Evolutionary conservation across 2,113 vertebrate species (phyloP).

Genomic region (Serilophus lunatus): DNA sequence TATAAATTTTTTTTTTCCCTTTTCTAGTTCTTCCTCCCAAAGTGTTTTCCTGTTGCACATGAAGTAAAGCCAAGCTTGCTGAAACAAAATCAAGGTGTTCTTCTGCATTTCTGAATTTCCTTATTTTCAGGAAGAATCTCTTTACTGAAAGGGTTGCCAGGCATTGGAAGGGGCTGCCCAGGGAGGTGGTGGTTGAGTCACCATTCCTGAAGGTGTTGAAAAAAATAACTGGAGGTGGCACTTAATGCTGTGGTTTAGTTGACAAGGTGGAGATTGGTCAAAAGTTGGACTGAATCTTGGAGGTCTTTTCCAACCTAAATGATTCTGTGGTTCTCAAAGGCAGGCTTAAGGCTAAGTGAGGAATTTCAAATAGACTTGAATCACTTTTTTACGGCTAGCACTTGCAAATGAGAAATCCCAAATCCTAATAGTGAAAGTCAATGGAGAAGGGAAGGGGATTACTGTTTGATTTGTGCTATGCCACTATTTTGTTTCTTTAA

Average conservation of each 20-base stretch:
- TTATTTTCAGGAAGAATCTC: neutral
- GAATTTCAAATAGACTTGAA: neutral
- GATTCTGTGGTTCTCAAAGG: neutral
- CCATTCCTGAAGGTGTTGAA: neutral
- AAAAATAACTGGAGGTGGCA: neutral
- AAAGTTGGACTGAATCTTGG: neutral
- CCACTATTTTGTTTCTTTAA: neutral
- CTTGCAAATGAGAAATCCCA: neutral
- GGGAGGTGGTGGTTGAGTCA: neutral
- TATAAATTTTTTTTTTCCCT: neutral
- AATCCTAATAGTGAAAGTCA: neutral
- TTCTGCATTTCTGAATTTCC: neutral
- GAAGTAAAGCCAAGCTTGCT: neutral
- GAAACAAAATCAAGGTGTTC: neutral
- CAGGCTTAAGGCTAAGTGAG: neutral
- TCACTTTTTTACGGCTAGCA: neutral
- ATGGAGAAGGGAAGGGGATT: neutral
- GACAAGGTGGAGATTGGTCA: neutral
- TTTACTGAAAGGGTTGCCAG: neutral
- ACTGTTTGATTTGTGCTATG: neutral
- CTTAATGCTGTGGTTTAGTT: neutral
- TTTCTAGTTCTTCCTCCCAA: neutral
- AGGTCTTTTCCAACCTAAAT: neutral
- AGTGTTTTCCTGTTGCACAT: neutral
- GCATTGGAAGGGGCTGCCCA: neutral